Evolutionary conservation across 2,113 vertebrate species (phyloP).

Genomic region (Callospermophilus lateralis): DNA sequence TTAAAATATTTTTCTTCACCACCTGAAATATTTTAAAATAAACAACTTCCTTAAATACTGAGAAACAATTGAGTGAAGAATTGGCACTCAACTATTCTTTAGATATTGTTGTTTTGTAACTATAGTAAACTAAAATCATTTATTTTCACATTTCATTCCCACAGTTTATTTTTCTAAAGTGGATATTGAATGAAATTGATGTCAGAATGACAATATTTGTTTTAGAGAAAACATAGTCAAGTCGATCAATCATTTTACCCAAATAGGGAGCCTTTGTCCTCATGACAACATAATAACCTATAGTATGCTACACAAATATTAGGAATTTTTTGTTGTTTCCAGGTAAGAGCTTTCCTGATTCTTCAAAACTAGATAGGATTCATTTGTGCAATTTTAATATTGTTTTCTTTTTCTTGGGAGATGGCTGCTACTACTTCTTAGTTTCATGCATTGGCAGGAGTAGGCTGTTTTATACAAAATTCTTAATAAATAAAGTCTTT

Average conservation of each 20-base stretch:
- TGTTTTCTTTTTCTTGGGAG: conserved; percentile 77
- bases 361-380: conserved; percentile 53
- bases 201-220: neutral
- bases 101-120: neutral
- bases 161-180: conserved; percentile 41
- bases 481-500: conserved; percentile 72
- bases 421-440: conserved; percentile 66
- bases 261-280: neutral
- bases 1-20: neutral
- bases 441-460: conserved; percentile 73
- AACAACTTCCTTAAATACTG: neutral
- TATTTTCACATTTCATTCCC: conserved; percentile 6
- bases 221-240: neutral
- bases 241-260: neutral
- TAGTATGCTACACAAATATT: neutral
- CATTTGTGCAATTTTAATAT: conserved; percentile 72
- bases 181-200: conserved; percentile 48
- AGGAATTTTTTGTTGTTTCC: neutral
- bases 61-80: neutral
- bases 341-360: conserved; percentile 62
- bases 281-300: neutral
- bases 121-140: conserved; percentile 16
- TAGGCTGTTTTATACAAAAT: conserved; percentile 69
- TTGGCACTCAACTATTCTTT: neutral
- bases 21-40: conserved; percentile 24